Evolutionary conservation across 2,797 vertebrate genomes (phyloP).

Genomic region (Saguinus oedipus): DNA sequence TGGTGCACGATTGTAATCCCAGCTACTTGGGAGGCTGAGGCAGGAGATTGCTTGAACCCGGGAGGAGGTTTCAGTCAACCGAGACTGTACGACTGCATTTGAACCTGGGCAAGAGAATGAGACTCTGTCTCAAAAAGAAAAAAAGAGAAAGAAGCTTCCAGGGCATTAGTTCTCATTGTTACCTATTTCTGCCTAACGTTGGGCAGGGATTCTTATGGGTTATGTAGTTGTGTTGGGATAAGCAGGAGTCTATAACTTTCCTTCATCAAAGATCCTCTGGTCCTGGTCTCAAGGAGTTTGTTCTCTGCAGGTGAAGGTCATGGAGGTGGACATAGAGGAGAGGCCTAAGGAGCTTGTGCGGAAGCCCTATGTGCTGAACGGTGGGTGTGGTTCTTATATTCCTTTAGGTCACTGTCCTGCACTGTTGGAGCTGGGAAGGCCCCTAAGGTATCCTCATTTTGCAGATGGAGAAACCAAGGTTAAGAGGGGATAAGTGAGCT

Average conservation of each 20-base stretch:
- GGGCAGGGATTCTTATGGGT: not conserved
- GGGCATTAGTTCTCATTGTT: not conserved
- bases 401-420: not conserved
- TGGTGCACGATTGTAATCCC: too few species aligned
- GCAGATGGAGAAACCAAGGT: not conserved
- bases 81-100: too few species aligned
- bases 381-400: conserved; percentile 83
- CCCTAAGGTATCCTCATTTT: not conserved
- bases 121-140: too few species aligned
- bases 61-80: too few species aligned
- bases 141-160: not conserved
- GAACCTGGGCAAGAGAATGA: too few species aligned
- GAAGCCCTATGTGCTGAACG: conserved; percentile 93
- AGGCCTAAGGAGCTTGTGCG: conserved; percentile 76
- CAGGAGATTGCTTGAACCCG: too few species aligned
- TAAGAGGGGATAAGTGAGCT: not conserved
- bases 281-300: not conserved
- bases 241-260: not conserved
- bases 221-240: not conserved
- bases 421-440: not conserved
- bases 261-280: not conserved
- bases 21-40: too few species aligned
- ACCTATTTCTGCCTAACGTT: not conserved
- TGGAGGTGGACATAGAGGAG: conserved; percentile 35
- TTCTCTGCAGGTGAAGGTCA: conserved; percentile 78